Percentiles rank a stretch among this genome's conserved stretches.
Evolutionary conservation across 2,888 invertebrate species (phyloP).

Genomic region (Catocala nupta): DNA sequence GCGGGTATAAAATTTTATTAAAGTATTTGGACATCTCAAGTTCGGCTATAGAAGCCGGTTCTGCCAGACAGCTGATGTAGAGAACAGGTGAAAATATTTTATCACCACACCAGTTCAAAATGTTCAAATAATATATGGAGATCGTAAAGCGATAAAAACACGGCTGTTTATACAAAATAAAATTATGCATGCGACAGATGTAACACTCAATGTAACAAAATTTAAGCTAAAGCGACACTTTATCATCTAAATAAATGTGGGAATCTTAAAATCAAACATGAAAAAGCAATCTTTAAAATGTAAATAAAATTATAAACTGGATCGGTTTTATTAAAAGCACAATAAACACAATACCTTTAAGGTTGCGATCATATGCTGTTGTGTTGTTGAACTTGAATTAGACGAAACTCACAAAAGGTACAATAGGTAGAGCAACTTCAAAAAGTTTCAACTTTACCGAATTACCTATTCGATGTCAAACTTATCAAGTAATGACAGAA

Average conservation of each 20-base stretch:
- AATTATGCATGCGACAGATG: slow-evolving; percentile 30
- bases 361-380: slow-evolving; percentile 56
- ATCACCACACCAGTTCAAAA: slow-evolving; percentile 40
- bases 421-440: slow-evolving; percentile 49
- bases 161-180: slow-evolving; percentile 28
- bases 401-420: slow-evolving; percentile 43
- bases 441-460: slow-evolving; percentile 65
- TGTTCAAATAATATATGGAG: slow-evolving; percentile 29
- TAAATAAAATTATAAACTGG: slow-evolving; percentile 19
- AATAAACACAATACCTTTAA: slow-evolving; percentile 56
- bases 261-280: background rate
- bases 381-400: slow-evolving; percentile 45
- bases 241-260: slow-evolving; percentile 11
- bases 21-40: slow-evolving; percentile 44
- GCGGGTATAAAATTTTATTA: slow-evolving; percentile 47
- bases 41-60: slow-evolving; percentile 50
- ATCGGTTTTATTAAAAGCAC: slow-evolving; percentile 10
- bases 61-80: slow-evolving; percentile 53
- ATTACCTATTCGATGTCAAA: slow-evolving; percentile 54
- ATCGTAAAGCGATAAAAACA: slow-evolving; percentile 37
- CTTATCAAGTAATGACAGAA: slow-evolving; percentile 62
- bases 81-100: slow-evolving; percentile 59
- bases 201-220: slow-evolving; percentile 17
- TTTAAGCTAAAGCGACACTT: slow-evolving; percentile 9
- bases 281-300: slow-evolving; percentile 16